These are phyloP conservation scores for Argopecten irradians DNA, from an alignment of 1,140 invertebrate genomes.

Conservation along the genomic window DNA sequence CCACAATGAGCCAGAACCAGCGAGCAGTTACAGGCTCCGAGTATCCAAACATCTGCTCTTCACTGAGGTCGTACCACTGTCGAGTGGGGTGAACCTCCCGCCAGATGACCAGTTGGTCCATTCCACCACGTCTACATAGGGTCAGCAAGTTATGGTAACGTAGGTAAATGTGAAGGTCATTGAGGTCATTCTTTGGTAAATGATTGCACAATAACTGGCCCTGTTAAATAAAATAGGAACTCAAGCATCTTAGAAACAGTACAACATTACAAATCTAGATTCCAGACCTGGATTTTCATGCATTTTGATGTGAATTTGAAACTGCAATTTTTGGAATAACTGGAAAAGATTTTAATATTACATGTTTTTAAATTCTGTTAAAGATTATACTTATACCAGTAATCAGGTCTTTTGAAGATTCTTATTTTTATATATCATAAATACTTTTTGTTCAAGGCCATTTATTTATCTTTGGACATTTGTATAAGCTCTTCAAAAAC, in stretches of 20 bases:
- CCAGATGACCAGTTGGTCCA: constrained; percentile 74
- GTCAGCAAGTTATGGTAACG: constrained; percentile 67
- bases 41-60: constrained; percentile 64
- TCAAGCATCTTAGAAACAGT: not conserved
- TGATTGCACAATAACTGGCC: constrained; percentile 73
- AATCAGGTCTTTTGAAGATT: no score
- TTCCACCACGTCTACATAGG: constrained; percentile 60
- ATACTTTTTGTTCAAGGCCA: no score
- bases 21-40: constrained; percentile 66
- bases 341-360: no score
- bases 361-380: no score
- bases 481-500: no score
- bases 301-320: no score
- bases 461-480: no score
- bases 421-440: no score
- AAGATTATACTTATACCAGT: no score
- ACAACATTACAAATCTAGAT: not conserved
- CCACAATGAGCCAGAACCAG: constrained; percentile 72
- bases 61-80: constrained; percentile 41
- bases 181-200: constrained; percentile 69
- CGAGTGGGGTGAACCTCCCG: constrained; percentile 71
- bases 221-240: constrained; percentile 53
- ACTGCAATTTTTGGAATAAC: no score
- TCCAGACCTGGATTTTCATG: no score
- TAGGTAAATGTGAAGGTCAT: constrained; percentile 67